Percentiles rank a stretch among this genome's conserved stretches.
Conservation (phyloP, 1,140 invertebrate species). For the Macrocentrus cingulum region DNA sequence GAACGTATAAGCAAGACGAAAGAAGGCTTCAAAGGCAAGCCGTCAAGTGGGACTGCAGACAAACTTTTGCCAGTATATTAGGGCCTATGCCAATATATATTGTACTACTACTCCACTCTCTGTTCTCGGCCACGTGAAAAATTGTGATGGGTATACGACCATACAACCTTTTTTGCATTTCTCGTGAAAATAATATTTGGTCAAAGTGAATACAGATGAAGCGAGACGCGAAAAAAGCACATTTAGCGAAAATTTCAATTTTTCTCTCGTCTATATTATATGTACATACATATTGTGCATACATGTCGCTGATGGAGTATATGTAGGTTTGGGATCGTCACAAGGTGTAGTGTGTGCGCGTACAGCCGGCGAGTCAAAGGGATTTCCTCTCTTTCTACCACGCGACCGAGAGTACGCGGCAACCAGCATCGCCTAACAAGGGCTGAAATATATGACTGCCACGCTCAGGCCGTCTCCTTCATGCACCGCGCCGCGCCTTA, state of each 20-base stretch:
- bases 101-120: too few species aligned
- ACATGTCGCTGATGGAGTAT: neutral
- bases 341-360: conserved; percentile 36
- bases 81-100: too few species aligned
- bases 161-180: too few species aligned
- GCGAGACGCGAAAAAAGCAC: too few species aligned
- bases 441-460: conserved; percentile 56
- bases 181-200: too few species aligned
- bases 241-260: too few species aligned
- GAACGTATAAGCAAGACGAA: neutral
- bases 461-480: neutral
- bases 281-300: neutral
- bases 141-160: too few species aligned
- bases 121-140: too few species aligned
- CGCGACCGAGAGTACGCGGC: conserved; percentile 48
- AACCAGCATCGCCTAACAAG: conserved; percentile 52
- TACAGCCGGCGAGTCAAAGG: conserved; percentile 53
- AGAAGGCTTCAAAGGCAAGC: conserved; percentile 15
- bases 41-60: neutral
- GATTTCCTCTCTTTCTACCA: conserved; percentile 50
- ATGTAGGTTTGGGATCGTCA: too few species aligned
- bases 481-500: neutral
- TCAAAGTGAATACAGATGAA: too few species aligned
- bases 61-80: neutral
- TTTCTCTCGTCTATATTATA: too few species aligned